Base-by-base conservation (phyloP, 1,140 invertebrate genomes). In the Atta texana region DNA sequence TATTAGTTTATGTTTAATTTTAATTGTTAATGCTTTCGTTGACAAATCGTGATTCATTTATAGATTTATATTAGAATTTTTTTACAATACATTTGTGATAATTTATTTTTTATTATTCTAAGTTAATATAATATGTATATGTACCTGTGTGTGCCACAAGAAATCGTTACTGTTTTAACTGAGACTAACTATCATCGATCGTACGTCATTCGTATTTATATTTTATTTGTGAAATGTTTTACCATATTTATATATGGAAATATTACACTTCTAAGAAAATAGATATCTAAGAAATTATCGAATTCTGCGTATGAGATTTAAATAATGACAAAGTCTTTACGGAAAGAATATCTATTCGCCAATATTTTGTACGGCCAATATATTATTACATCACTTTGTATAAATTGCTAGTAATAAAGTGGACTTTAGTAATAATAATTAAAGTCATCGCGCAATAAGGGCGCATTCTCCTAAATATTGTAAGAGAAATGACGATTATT, bases 131-230 rank as follows among this genome's bases (percentile, higher is more conserved):
- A 51, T 21, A 51, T 75, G 49, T 78, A 28, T 49, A 51, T 78
- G 91, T 92, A 93, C 92, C 92, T 92, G 90, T 90, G 90, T 91
- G 91, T 90, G 89, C 90, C 89, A 88, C 86, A 59, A 87, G 87
- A 91, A 82, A 86, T 71, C 69, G 69, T 90, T 87, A 87, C 71
- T 89, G 6, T 7, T 84, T 24, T 21, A 61, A 16, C 51, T 53
- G 16, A 51, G 14, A 80, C 34, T 53, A 85, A 64, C 0, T 39
- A 5, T 68, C 28, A 69, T 44, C 4, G 7, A 55, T 64, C 21
- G 7, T 5, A 8, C 16, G 28, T 81, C 7, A 84, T 63, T 39
- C n/a, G 31, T 76, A 64, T 76, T 76, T 76, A 34, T 63, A 63
- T 64, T 61, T 1, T 85, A 49, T 10, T 18, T 10, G 4, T 3